Percentiles rank a stretch among this genome's conserved stretches.
phyloP scores from a whole-genome alignment of 2,797 vertebrate species.

The Phataginus tetradactyla region DNA sequence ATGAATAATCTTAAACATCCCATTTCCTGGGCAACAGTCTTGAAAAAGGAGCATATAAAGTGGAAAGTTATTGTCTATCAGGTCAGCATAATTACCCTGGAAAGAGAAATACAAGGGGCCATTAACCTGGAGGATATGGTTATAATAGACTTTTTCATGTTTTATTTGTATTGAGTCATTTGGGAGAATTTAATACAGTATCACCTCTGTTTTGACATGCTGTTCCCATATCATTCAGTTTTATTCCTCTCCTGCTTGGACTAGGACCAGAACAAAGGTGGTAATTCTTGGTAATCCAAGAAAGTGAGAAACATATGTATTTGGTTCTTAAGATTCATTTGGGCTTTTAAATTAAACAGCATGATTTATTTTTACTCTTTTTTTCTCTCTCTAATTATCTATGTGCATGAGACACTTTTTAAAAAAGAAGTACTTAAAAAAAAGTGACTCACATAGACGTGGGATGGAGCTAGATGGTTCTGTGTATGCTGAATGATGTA shows the following conservation, averaged over 20 bases:
- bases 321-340: conserved; percentile 78
- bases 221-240: conserved; percentile 55
- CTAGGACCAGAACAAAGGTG: conserved; percentile 69
- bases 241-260: conserved; percentile 58
- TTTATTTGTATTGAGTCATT: conserved; percentile 65
- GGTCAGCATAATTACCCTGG: not conserved
- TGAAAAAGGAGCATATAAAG: conserved; percentile 53
- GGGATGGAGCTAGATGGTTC: conserved; percentile 47
- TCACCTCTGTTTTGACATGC: conserved; percentile 67
- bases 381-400: conserved; percentile 70
- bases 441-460: conserved; percentile 74
- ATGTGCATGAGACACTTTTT: conserved; percentile 65
- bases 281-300: conserved; percentile 75
- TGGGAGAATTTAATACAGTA: conserved; percentile 53
- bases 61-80: conserved; percentile 20
- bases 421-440: conserved; percentile 70
- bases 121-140: conserved; percentile 35
- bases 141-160: conserved; percentile 17
- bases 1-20: conserved; percentile 15
- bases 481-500: conserved; percentile 31
- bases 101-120: conserved; percentile 31
- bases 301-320: conserved; percentile 78
- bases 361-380: conserved; percentile 79
- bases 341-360: conserved; percentile 77
- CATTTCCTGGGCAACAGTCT: conserved; percentile 49